phyloP scores from a whole-genome alignment of 53 echinoderm and acorn worm genomes.

The Stichopus horrens region DNA sequence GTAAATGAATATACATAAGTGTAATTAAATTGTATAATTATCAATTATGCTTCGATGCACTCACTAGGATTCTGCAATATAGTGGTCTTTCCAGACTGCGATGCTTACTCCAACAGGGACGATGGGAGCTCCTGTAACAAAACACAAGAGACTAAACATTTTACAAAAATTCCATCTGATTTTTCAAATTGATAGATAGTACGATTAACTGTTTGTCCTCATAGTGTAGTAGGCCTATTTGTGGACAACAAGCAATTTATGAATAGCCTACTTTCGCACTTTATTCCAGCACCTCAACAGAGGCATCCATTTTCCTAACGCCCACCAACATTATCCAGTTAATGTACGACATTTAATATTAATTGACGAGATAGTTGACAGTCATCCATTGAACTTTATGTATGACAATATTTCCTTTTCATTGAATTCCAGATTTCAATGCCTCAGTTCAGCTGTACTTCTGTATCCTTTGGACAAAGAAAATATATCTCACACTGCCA shows the following conservation, averaged over 20 bases:
- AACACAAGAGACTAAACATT: neutral
- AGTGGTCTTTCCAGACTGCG: slow-evolving; percentile 6
- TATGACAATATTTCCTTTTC: no score
- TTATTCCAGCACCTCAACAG: neutral
- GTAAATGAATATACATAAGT: no score
- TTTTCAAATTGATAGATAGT: neutral
- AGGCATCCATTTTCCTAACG: no score
- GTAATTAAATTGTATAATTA: no score
- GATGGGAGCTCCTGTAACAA: neutral
- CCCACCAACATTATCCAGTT: no score
- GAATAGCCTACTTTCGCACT: neutral
- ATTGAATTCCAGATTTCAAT: no score
- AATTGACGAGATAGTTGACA: no score
- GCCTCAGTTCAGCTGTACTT: neutral
- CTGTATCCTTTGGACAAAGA: neutral
- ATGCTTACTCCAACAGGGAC: neutral
- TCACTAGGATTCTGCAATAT: slow-evolving; percentile 12
- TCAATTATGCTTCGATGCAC: neutral
- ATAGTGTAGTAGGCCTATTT: neutral
- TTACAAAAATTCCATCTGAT: no score
- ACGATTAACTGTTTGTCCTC: neutral
- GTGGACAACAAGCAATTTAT: neutral
- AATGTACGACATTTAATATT: no score
- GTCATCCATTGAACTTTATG: no score
- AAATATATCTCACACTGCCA: neutral